Base-by-base conservation (phyloP, 2,888 invertebrate species). In the Chaetogeoica ovagalla region DNA sequence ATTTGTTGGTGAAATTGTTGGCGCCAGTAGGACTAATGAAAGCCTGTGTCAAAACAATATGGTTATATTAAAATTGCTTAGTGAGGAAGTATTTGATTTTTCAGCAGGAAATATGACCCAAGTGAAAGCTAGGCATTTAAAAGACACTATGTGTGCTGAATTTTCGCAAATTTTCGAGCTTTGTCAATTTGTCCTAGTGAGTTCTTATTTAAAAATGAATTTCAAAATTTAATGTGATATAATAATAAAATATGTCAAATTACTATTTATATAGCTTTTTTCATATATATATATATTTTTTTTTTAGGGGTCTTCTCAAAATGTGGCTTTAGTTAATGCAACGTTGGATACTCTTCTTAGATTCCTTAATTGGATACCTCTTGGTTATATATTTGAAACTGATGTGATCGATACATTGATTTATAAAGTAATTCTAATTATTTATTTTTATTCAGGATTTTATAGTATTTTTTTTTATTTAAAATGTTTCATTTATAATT, bases 341-440 rank as follows among this genome's bases (percentile, higher is more conserved):
- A 99, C 98, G 0, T 89, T 99, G 83, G 97, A 98, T 86, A 99
- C 99, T 5, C 89, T 99, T 81, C 89, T 99, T 84, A 91, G 97
- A 86, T 99, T 99, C 89, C 90, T 99, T 63, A 98, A 98, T 86
- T 99, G 99, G 99, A 98, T 99, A 85, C 99, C 99, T n/a, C 89
- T 99, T 83, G 99, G 99, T 17, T 99, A 99, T 87, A 98, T 99
- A 86, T 99, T 99, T 89, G 98, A 99, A 89, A 99, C 99, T 84
- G 95, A 97, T 86, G 89, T 99, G 81, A 96, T 98, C 85, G 93
- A 92, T 84, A 97, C 97, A 77, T 90, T 99, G 79, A 94, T 96
- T 85, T 94, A 92, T 86, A 98, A 97, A 88, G 88, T 88, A 85
- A 73, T 57, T 82, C 13, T n/a, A 43, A 11, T 43, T 37, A 39